These are phyloP conservation scores for Cordilura impudica DNA, from an alignment of 2,888 invertebrate species.

Conservation along the genomic window DNA sequence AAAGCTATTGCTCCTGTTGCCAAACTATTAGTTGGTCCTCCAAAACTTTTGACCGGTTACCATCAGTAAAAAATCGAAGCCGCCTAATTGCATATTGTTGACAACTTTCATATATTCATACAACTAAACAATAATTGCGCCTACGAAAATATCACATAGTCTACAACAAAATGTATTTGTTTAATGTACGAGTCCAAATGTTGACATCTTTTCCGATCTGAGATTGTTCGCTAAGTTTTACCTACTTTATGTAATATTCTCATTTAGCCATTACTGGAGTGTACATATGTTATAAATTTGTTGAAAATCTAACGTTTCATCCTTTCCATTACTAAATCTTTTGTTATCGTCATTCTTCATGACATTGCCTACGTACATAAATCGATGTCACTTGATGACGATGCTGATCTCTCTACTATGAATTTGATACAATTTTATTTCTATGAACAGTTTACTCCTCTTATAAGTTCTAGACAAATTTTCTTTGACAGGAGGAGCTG, in stretches of 20 bases:
- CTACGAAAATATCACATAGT: conserved; percentile 28
- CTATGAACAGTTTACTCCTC: not conserved
- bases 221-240: conserved; percentile 40
- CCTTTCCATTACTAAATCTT: not conserved
- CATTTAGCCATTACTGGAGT: conserved; percentile 12
- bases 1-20: conserved; percentile 75
- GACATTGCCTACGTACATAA: too few species aligned
- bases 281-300: conserved; percentile 4
- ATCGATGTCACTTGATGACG: too few species aligned
- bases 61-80: not conserved
- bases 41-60: conserved; percentile 21
- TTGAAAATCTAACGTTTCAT: not conserved
- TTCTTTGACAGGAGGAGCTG: not conserved
- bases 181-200: too few species aligned
- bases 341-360: not conserved
- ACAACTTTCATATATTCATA: conserved; percentile 10
- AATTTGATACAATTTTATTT: not conserved
- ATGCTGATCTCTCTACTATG: not conserved
- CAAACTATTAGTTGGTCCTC: conserved; percentile 71
- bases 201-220: conserved; percentile 7
- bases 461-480: not conserved
- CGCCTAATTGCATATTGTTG: not conserved
- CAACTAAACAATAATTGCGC: conserved; percentile 8
- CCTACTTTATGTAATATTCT: conserved; percentile 16
- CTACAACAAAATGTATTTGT: conserved; percentile 29